A percentile compares a stretch with the other conserved stretches of the same genome.
Conservation (phyloP, 1,140 invertebrate genomes). For the Drosophila navojoa region DNA sequence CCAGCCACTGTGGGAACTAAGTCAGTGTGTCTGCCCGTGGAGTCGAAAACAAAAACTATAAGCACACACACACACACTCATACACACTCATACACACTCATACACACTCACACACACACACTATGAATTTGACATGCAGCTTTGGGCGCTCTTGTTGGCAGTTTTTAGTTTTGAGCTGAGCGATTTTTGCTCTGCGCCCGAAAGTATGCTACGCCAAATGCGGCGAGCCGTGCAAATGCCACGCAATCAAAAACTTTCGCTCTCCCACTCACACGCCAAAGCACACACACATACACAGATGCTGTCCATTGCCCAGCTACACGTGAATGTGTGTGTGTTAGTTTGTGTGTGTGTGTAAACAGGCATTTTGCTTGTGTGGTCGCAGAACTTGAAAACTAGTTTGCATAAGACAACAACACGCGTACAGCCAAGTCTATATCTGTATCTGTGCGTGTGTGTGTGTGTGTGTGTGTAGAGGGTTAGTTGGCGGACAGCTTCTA, state of each 20-base stretch:
- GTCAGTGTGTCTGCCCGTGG: conserved; percentile 59
- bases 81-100: too few relatives aligned
- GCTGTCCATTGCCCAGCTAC: conserved; percentile 42
- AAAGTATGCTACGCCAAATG: conserved; percentile 60
- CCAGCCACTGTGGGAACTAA: conserved; percentile 64
- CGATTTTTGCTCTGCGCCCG: conserved; percentile 31
- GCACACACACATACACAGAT: not conserved
- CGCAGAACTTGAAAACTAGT: conserved; percentile 77
- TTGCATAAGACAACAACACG: conserved; percentile 70
- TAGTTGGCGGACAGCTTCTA: conserved; percentile 2
- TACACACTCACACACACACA: not conserved
- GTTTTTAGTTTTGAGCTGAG: conserved; percentile 14
- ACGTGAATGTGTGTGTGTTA: not conserved
- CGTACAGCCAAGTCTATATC: not conserved
- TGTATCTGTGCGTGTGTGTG: conserved; percentile 1
- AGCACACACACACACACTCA: not conserved
- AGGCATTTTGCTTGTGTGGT: conserved; percentile 62
- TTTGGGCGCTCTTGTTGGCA: conserved; percentile 14
- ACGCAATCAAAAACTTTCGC: conserved; percentile 62
- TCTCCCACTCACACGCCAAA: conserved; percentile 6
- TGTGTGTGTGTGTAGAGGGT: conserved; percentile 7
- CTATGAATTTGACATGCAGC: conserved; percentile 76
- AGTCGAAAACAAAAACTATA: conserved; percentile 37
- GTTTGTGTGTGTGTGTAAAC: conserved; percentile 3
- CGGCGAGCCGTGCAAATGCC: conserved; percentile 75